phyloP scores from a whole-genome alignment of 2,888 invertebrate species.

The Drosophila engyochracea region DNA sequence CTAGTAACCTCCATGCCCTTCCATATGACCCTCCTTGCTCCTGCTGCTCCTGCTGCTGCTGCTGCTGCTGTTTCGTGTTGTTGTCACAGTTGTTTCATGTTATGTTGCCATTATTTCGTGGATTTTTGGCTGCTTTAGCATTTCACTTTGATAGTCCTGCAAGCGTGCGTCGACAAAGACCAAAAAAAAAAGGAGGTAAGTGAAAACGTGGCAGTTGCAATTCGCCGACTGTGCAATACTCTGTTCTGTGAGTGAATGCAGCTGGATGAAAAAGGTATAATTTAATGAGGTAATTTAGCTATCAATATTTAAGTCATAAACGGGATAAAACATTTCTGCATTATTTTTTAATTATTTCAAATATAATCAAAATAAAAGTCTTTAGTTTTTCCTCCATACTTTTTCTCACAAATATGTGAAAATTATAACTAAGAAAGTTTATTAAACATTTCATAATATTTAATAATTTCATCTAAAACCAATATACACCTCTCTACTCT shows the following conservation, averaged over 20 bases:
- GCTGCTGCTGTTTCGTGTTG: constrained; percentile 36
- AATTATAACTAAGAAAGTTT: background rate
- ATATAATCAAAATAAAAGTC: no score
- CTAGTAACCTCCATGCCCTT: background rate
- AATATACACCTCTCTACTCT: background rate
- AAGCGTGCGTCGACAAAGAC: constrained; percentile 11
- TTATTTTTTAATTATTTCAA: background rate
- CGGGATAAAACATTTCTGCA: fast-evolving
- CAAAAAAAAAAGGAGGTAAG: constrained; percentile 2
- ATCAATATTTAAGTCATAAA: background rate
- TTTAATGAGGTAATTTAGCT: background rate
- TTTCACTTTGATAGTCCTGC: constrained; percentile 81
- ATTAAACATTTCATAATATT: background rate
- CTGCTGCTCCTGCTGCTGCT: no score
- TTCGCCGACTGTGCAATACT: background rate
- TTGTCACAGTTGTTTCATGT: constrained; percentile 82
- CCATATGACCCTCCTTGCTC: background rate
- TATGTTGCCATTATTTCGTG: constrained; percentile 81
- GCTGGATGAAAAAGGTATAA: fast-evolving
- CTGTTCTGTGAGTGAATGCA: background rate
- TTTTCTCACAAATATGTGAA: background rate
- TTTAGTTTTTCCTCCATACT: background rate
- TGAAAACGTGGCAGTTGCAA: background rate
- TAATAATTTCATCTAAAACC: background rate
- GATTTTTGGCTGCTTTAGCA: constrained; percentile 82